Evolutionary conservation across 2,797 vertebrate genomes (phyloP), one percentile per base, ranked within the genome.

Genomic region (Amazona finschi): DNA sequence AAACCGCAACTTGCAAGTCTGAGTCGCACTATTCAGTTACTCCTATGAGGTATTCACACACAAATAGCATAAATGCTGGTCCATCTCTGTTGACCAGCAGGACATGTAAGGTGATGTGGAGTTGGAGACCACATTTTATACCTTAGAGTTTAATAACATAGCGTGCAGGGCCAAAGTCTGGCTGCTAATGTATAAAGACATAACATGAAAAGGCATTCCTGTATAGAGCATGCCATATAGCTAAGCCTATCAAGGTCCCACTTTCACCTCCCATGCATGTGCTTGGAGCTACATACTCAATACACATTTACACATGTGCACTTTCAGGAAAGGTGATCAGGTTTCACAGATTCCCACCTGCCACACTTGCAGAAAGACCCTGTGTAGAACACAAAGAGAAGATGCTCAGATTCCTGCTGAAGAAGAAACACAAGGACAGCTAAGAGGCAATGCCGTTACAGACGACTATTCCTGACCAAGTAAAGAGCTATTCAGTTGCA

Each of bases 391-490:
- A n/a, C 0, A 2, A 19, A 47, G 55, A 64, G 49, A 57, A 33
- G 33, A 43, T 44, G 30, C 36, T 64, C 41, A 61, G 41, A 39
- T 36, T 77, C 39, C 30, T 58, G 44, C 33, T 44, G 20, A 27
- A 41, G 31, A 73, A 33, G 33, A 61, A 46, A 57, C 0, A 0
- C 8, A 14, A 52, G 60, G 69, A 72, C 71, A 46, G 46, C 30
- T 22, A 55, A 19, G 10, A n/a, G 52, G 15, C 1, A 0, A 8
- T 9, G 22, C 12, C 13, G 31, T 20, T n/a, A n/a, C 1, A 8
- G 15, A 5, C 47, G 47, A 41, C 14, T 15, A 8, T 15, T 36
- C 41, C 46, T 15, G 27, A 17, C 18, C 22, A 53, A 39, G 44
- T 6, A 55, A 55, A 50, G 31, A 62, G 21, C 31, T 85, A 8